Percentiles rank a stretch among this genome's conserved stretches.
Conservation (phyloP, 2,797 vertebrate species). For the Enteromius argenteus region DNA sequence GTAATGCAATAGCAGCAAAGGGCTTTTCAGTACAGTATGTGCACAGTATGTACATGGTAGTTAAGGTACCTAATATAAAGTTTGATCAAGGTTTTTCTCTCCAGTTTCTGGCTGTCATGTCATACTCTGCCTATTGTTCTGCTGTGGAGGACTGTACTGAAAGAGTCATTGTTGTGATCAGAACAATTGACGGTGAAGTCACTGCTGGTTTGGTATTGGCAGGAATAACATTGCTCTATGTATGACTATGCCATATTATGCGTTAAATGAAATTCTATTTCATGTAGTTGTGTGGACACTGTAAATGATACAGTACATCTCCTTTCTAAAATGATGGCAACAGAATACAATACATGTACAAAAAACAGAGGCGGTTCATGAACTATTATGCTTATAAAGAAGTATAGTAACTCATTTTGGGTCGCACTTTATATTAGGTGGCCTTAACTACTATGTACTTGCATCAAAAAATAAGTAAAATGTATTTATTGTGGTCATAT, state of each 20-base stretch:
- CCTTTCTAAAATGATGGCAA: not conserved
- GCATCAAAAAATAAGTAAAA: too few relatives aligned
- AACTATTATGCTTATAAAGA: not conserved
- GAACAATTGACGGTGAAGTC: conserved; percentile 74
- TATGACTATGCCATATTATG: conserved; percentile 37
- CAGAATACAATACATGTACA: not conserved
- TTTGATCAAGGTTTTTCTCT: not conserved
- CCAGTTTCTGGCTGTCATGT: not conserved
- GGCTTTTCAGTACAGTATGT: not conserved
- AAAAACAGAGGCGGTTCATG: too few relatives aligned
- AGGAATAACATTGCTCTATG: conserved; percentile 44
- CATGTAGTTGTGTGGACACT: not conserved
- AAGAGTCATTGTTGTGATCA: conserved; percentile 74
- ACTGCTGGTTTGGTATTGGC: conserved; percentile 49
- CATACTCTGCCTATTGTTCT: conserved; percentile 19
- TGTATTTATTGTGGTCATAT: too few relatives aligned
- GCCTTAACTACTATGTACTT: too few relatives aligned
- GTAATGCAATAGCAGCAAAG: not conserved
- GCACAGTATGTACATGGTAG: not conserved
- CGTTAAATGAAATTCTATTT: not conserved
- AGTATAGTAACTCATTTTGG: not conserved
- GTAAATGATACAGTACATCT: not conserved
- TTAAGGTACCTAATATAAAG: not conserved
- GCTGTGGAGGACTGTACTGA: conserved; percentile 64
- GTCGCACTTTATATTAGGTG: too few relatives aligned